Percentiles rank a stretch among this genome's conserved stretches.
Conservation (phyloP, 2,797 vertebrate genomes). For the Triplophysa bombifrons region DNA sequence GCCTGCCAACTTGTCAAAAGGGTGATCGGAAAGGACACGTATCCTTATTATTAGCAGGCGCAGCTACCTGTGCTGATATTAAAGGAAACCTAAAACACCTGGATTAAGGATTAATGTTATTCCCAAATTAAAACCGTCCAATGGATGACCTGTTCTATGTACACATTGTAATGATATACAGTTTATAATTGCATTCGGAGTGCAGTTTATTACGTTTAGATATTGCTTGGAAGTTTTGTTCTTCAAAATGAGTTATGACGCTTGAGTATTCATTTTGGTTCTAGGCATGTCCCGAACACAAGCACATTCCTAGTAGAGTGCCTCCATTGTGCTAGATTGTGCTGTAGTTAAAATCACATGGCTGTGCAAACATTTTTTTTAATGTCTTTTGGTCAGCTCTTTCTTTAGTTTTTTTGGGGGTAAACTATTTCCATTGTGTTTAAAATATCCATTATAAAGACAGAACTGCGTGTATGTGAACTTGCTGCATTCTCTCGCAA, state of each 20-base stretch:
- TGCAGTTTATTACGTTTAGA: neutral
- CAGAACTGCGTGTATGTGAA: neutral
- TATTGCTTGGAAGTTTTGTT: neutral
- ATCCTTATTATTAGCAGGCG: neutral
- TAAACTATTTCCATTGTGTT: neutral
- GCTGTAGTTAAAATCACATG: constrained; percentile 48
- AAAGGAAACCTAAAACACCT: too few species aligned
- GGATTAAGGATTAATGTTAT: neutral
- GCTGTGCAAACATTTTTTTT: constrained; percentile 17
- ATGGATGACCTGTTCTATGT: neutral
- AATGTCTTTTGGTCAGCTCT: constrained; percentile 4
- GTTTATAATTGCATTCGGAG: neutral
- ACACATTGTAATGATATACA: neutral
- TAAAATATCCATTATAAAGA: constrained; percentile 19
- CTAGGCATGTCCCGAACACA: neutral
- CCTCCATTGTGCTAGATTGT: neutral
- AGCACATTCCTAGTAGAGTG: neutral
- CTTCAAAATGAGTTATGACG: neutral
- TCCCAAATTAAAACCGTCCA: neutral
- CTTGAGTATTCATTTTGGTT: constrained; percentile 1
- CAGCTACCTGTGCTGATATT: neutral
- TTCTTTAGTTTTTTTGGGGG: neutral
- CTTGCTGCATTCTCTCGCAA: neutral
- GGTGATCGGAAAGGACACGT: constrained; percentile 24
- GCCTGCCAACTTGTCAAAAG: constrained; percentile 34